phyloP scores from a whole-genome alignment of 2,888 invertebrate genomes.

The Tuberolachnus salignus region DNA sequence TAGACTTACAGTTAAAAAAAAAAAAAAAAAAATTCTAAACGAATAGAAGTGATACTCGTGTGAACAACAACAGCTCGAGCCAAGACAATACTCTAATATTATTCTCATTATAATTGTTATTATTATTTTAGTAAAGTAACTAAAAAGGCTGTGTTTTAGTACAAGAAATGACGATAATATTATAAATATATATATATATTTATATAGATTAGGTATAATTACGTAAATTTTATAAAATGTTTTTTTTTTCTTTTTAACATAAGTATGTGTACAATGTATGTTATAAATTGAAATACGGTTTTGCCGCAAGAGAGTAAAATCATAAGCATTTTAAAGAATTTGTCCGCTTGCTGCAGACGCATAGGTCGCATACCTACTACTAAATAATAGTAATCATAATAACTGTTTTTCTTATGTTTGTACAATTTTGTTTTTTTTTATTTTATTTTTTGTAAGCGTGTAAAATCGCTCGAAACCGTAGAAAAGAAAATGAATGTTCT shows the following conservation, averaged over 20 bases:
- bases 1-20: too few relatives aligned
- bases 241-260: conserved; percentile 1
- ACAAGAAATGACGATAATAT: conserved; percentile 46
- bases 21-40: too few relatives aligned
- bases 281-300: conserved; percentile 40
- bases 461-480: background rate
- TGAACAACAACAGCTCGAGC: conserved; percentile 40
- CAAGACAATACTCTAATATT: conserved; percentile 45
- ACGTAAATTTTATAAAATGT: background rate
- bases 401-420: too few relatives aligned
- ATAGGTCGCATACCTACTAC: background rate
- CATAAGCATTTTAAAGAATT: conserved; percentile 11
- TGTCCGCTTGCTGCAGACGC: background rate
- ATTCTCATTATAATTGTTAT: background rate
- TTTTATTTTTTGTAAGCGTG: background rate
- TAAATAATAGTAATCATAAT: background rate
- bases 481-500: background rate
- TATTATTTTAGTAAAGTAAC: conserved; percentile 33
- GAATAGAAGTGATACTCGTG: too few relatives aligned
- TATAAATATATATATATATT: too few relatives aligned
- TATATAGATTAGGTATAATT: background rate
- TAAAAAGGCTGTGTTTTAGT: conserved; percentile 56
- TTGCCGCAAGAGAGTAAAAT: background rate
- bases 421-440: background rate
- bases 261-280: conserved; percentile 27